phyloP scores from a whole-genome alignment of 1,140 invertebrate species.

The Ptiloglossa arizonensis region DNA sequence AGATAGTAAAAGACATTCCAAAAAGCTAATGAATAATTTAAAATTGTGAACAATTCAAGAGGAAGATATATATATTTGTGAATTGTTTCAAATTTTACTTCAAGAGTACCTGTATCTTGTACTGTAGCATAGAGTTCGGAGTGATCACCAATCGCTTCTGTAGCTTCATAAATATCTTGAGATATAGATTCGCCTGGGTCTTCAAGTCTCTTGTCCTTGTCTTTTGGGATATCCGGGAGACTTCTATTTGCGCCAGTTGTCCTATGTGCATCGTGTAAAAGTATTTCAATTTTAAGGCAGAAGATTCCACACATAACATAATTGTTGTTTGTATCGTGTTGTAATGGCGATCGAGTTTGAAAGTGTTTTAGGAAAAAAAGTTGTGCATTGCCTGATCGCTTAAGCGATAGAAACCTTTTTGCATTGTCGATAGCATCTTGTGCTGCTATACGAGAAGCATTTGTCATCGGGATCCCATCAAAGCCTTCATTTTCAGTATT shows the following conservation, averaged over 20 bases:
- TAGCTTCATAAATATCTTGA: constrained; percentile 80
- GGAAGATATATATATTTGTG: background rate
- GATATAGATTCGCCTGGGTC: constrained; percentile 72
- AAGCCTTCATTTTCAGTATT: constrained; percentile 78
- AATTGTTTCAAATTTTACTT: background rate
- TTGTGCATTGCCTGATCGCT: constrained; percentile 32
- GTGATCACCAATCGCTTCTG: constrained; percentile 82
- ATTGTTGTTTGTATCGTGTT: too few species aligned
- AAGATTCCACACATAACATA: background rate
- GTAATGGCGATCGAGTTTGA: too few species aligned
- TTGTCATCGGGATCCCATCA: constrained; percentile 71
- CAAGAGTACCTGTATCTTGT: constrained; percentile 81
- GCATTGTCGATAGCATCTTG: constrained; percentile 75
- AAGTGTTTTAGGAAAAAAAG: constrained; percentile 6
- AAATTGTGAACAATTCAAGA: constrained; percentile 10
- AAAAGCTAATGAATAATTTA: too few species aligned
- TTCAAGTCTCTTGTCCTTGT: constrained; percentile 73
- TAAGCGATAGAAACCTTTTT: constrained; percentile 77
- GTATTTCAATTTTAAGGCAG: background rate
- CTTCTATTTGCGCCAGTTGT: constrained; percentile 84
- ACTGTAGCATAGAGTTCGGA: constrained; percentile 87
- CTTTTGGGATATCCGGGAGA: constrained; percentile 86
- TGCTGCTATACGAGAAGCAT: constrained; percentile 69
- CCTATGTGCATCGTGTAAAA: constrained; percentile 65
- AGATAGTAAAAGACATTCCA: too few species aligned